phyloP scores from a whole-genome alignment of 2,113 vertebrate genomes.

The Chiloscyllium plagiosum region DNA sequence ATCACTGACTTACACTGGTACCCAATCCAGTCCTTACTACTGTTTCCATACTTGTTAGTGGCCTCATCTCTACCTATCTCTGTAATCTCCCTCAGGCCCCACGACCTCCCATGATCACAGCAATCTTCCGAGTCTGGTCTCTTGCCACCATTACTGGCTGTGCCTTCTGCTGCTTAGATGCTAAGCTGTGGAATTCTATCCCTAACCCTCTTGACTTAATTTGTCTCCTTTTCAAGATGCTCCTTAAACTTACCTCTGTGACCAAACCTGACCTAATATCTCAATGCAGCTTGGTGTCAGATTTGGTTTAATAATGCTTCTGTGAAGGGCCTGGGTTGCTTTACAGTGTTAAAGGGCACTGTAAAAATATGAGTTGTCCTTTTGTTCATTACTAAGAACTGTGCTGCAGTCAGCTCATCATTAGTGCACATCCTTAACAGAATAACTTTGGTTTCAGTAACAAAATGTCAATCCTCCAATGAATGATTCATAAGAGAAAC shows the following conservation, averaged over 20 bases:
- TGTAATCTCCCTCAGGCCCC: neutral
- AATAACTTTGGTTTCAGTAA: neutral
- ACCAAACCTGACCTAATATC: neutral
- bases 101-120: neutral
- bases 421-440: neutral
- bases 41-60: neutral
- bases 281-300: neutral
- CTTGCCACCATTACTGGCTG: neutral
- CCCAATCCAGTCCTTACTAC: neutral
- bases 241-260: neutral
- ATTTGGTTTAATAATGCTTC: neutral
- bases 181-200: neutral
- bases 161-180: neutral
- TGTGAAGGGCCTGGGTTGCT: neutral
- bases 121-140: neutral
- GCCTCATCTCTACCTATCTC: neutral
- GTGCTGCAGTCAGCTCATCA: neutral
- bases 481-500: neutral
- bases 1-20: neutral
- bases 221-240: neutral
- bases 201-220: neutral
- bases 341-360: neutral
- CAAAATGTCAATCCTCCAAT: neutral
- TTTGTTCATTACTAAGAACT: neutral
- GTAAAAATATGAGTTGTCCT: neutral